Conservation (phyloP, 2,797 vertebrate species). For the Gymnothorax reevesii region DNA sequence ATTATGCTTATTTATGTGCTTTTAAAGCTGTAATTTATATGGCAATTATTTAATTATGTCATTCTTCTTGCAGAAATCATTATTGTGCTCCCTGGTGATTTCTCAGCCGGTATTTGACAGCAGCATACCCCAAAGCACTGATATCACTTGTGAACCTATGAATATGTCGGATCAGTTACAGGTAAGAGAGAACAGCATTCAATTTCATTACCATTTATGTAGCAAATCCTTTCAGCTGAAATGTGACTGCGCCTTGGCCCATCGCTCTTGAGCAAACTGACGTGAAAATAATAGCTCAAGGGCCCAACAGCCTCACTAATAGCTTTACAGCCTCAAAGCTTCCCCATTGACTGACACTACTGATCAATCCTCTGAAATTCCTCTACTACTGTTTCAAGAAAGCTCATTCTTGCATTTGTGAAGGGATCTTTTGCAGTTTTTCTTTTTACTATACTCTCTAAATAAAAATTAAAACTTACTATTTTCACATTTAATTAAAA, state of each 20-base stretch:
- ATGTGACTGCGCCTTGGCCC: no score
- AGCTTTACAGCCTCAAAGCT: no score
- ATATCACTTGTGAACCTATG: constrained; percentile 15
- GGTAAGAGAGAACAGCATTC: neutral
- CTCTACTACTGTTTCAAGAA: neutral
- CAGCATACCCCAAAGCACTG: neutral
- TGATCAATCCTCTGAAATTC: neutral
- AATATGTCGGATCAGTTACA: neutral
- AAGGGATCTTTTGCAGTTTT: neutral
- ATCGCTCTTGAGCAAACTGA: no score
- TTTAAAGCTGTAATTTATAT: neutral
- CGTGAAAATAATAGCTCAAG: no score
- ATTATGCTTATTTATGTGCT: neutral
- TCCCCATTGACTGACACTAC: neutral
- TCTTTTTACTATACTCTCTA: neutral
- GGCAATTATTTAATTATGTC: neutral
- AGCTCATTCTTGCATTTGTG: neutral
- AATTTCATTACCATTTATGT: no score
- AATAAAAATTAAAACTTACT: neutral
- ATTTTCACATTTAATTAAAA: neutral
- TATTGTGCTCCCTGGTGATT: constrained; percentile 24
- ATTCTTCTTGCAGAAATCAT: constrained; percentile 25
- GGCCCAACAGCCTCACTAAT: no score
- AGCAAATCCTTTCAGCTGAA: no score
- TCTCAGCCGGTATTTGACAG: neutral